phyloP scores from a whole-genome alignment of 2,113 vertebrate species.

The Ammodytes marinus region DNA sequence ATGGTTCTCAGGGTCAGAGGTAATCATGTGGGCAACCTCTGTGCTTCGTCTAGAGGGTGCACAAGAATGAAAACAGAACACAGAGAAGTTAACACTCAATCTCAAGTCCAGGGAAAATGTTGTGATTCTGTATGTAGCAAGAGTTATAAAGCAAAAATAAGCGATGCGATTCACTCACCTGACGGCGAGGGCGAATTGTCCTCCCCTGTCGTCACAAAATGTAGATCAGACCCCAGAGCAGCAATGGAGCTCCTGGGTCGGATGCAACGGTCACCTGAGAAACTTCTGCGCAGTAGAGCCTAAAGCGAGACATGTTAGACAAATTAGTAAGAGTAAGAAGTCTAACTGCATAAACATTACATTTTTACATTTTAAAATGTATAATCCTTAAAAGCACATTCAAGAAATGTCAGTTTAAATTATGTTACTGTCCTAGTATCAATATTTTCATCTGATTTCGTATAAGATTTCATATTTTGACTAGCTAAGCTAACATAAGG shows the following conservation, averaged over 20 bases:
- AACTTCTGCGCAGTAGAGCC: conserved; percentile 88
- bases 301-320: conserved; percentile 54
- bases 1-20: conserved; percentile 39
- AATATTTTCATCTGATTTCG: not conserved
- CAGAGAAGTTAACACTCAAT: not conserved
- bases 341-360: not conserved
- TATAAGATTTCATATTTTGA: not conserved
- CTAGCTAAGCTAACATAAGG: not conserved
- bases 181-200: conserved; percentile 77
- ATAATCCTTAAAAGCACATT: not conserved
- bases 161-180: conserved; percentile 66
- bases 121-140: not conserved
- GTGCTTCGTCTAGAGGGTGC: conserved; percentile 76
- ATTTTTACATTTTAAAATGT: not conserved
- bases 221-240: conserved; percentile 83
- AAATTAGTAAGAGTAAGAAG: conserved; percentile 8
- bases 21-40: conserved; percentile 82
- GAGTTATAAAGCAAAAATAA: not conserved
- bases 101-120: not conserved
- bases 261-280: conserved; percentile 89
- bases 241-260: conserved; percentile 86
- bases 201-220: conserved; percentile 78
- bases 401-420: not conserved
- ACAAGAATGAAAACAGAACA: conserved; percentile 45
- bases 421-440: not conserved